Evolutionary conservation across 2,113 vertebrate species (phyloP), one percentile per base, ranked within the genome.

Genomic region (Pagrus major): DNA sequence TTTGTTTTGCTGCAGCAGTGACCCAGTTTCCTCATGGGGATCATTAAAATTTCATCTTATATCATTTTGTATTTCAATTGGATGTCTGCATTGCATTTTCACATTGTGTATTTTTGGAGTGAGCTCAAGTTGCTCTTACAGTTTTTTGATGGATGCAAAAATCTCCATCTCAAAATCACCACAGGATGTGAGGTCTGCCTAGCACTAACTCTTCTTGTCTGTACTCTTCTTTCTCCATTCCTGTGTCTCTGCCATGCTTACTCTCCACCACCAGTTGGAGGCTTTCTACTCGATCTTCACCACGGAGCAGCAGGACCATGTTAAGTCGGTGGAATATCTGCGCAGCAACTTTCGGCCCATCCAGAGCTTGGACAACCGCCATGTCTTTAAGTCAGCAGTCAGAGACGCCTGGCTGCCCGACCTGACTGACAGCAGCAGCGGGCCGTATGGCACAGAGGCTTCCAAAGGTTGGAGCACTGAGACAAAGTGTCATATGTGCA

Each of bases 201-300:
- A 4, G 6, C 37, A 29, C 49, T 64, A 66, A 75, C 49, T 58
- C 52, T 20, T 33, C 21, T 51, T 5, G 2, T 68, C n/a, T 78
- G 5, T 7, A 0, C 23, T 73, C 33, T 27, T 63, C 31, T 73
- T 21, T 64, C 49, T 80, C 16, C 31, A 10, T 63, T 3, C 59
- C 37, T 49, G 0, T 60, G 10, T 71, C 23, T 71, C 21, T 82
- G n/a, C 33, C 46, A 20, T 42, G 7, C 23, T 15, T 21, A 3
- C 61, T 49, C 31, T 25, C 15, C 14, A 23, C 83, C 0, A 81
- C 69, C 94, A 99, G 98, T 93, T 99, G 87, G 98, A 99, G 84
- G 97, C 98, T 0, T 99, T 99, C 92, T 99, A 99, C 90, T 98
- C 97, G 33, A 99, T 99, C 94, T 99, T 99, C 92, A 99, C 98